Evolutionary conservation across 2,113 vertebrate genomes (phyloP), one percentile per base, ranked within the genome.

Genomic region (Abramis brama): DNA sequence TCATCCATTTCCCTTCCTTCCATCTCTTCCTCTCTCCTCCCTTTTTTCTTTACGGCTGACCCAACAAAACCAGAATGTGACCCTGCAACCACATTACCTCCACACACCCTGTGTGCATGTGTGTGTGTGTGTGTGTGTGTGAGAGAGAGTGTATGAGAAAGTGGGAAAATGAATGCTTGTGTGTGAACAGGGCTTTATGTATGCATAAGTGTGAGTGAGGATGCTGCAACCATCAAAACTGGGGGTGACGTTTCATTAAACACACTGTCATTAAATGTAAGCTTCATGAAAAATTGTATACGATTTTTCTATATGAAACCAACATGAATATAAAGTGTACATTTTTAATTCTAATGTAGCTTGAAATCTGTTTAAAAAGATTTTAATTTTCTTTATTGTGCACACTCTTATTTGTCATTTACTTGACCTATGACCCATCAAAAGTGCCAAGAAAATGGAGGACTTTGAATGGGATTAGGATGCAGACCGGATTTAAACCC

Each of bases 1-100:
- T 95, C 94, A 94, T 94, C 93, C 91, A 93, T 91, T 94, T 92
- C 92, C 91, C 83, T 86, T 73, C 79, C 87, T 85, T 86, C 86
- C 85, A 87, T 86, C 80, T 91, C 89, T 83, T 88, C 88, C 90
- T 87, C 87, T 79, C 91, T 87, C 75, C 87, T 60, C 87, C 73
- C 79, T 90, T 86, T 91, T 88, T 88, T 89, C 83, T 90, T 71
- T 55, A 81, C 84, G 87, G 70, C 91, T 93, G 92, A 94, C 93
- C 93, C 71, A 76, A 86, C 90, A 92, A 91, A 83, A 92, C 89
- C 89, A 91, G 87, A 90, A 86, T 36, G 71, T 91, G 89, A 93
- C 93, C 94, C 79, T 86, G 88, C 88, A 91, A 83, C 50, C 52
- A n/a, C 68, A 73, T 55, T 59, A 83, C 82, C 9, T 83, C 33